Evolutionary conservation across 2,113 vertebrate genomes (phyloP).

Genomic region (Falco punctatus): DNA sequence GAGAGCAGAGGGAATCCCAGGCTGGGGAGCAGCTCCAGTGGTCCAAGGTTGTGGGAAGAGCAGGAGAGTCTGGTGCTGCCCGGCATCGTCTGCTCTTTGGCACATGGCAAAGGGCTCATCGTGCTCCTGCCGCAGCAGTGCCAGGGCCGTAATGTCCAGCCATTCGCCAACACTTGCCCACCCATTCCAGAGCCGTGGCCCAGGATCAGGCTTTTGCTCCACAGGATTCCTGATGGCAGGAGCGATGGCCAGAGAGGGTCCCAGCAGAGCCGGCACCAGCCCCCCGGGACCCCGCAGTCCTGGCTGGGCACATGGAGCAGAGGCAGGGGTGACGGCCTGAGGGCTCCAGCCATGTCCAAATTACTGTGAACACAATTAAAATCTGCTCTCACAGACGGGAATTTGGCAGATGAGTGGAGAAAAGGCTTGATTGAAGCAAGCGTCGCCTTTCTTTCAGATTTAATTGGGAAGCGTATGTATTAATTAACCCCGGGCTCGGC

Average conservation of each 20-base stretch:
- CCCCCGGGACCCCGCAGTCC: not conserved
- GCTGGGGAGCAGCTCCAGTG: accelerated
- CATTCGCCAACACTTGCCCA: accelerated
- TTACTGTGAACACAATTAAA: constrained; percentile 46
- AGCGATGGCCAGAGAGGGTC: not conserved
- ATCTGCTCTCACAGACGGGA: not conserved
- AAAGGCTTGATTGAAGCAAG: constrained; percentile 3
- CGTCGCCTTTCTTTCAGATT: constrained; percentile 24
- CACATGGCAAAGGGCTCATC: not conserved
- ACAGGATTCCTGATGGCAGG: not conserved
- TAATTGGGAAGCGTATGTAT: constrained; percentile 20
- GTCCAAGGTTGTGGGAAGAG: accelerated
- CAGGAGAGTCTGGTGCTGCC: not conserved
- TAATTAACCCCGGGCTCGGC: constrained; percentile 34
- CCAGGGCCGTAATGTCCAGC: not conserved
- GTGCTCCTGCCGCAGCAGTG: not conserved
- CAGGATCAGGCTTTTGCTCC: not conserved
- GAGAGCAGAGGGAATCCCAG: not conserved
- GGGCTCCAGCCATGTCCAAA: not conserved
- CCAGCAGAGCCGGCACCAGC: not conserved
- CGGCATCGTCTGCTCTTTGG: accelerated
- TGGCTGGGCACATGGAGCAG: not conserved
- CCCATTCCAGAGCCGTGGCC: not conserved
- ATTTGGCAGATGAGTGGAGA: constrained; percentile 28
- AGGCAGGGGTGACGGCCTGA: not conserved